Conservation (phyloP, 2,113 vertebrate species). For the Sakesphorus luctuosus region DNA sequence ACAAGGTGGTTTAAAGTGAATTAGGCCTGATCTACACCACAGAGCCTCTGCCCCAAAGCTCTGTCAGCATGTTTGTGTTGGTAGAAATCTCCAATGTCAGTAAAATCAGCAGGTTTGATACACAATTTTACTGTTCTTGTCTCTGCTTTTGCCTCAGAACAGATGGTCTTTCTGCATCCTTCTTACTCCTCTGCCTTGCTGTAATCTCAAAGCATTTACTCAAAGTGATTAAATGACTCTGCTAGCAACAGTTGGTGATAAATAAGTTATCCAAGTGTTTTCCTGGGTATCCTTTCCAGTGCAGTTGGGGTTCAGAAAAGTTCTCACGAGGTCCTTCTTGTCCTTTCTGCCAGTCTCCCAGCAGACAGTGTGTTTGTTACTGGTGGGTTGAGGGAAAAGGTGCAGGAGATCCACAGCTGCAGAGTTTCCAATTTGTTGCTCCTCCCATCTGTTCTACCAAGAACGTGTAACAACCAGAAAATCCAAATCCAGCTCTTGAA, state of each 20-base stretch:
- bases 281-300: background rate
- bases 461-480: rapidly evolving
- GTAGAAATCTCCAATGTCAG: background rate
- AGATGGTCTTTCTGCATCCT: background rate
- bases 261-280: background rate
- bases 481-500: background rate
- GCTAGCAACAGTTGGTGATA: background rate
- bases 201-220: background rate
- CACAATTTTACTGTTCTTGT: background rate
- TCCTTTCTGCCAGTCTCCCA: background rate
- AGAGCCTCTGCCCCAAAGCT: background rate
- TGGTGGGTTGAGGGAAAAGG: background rate
- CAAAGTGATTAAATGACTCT: background rate
- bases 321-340: background rate
- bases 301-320: background rate
- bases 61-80: background rate
- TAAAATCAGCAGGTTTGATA: background rate
- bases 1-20: background rate
- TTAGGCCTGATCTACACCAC: background rate
- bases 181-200: background rate
- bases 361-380: background rate
- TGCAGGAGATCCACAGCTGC: background rate
- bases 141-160: background rate
- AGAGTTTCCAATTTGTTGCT: background rate
- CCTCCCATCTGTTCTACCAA: background rate